Base-by-base conservation (phyloP, 2,888 invertebrate genomes). In the Parnassius mnemosyne region DNA sequence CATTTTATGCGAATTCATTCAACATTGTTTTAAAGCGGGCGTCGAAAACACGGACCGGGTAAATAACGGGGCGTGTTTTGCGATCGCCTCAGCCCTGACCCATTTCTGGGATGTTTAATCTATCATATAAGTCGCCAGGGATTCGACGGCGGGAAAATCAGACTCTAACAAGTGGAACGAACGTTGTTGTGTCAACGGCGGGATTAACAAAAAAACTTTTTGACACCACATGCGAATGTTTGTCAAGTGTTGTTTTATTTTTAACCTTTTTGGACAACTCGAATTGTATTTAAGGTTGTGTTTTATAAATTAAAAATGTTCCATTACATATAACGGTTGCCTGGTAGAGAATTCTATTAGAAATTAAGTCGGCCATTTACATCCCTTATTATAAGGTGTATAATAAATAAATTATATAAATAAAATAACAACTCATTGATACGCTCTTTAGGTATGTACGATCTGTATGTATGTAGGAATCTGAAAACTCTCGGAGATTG, bases 21-120 rank as follows among this genome's bases (percentile, higher is more conserved):
- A 49, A 49, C 49, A 13, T 9, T 13, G 10, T 49, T 49, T 49
- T 9, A 49, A 10, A 49, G 49, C 49, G 46, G 12, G 7, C 46
- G 16, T 49, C 49, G 46, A 49, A 49, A 49, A 49, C 7, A 7
- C 9, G 10, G 34, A 49, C 49, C n/a, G 49, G 7, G 13, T 49
- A 47, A 60, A 60, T 44, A 60, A 61, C 16, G 10, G 51, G 51
- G 12, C 13, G 61, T 51, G 52, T 57, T 61, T 61, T 54, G 34
- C 11, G 56, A 61, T 61, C 41, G 56, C 41, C 54, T 13, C 41
- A 52, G 46, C 56, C 12, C 50, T 55, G 41, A 60, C 46, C 51
- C 44, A 16, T 34, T 55, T 61, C n/a, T n/a, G 10, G 55, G 55
- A n/a, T 56, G 56, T 51, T 50, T 56, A 55, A 60, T 61, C 50